These are phyloP conservation scores for Tipula lateralis DNA, from an alignment of 2,888 invertebrate genomes.

Conservation along the genomic window DNA sequence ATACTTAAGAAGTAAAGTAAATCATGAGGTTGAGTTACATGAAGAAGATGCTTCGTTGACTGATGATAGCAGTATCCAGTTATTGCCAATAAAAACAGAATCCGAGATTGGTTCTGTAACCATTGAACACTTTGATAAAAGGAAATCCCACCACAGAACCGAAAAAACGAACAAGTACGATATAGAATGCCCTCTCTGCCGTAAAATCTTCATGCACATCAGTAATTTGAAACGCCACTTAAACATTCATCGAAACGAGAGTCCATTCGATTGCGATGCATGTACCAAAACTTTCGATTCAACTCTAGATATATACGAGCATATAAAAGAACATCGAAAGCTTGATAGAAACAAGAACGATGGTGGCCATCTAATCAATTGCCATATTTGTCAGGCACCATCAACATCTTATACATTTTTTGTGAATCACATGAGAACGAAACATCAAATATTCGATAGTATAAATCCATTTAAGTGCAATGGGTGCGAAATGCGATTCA, in stretches of 20 bases:
- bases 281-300: conserved; percentile 33
- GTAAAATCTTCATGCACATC: conserved; percentile 32
- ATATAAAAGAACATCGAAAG: conserved; percentile 33
- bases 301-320: conserved; percentile 30
- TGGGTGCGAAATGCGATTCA: conserved; percentile 32
- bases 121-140: background rate
- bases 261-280: conserved; percentile 32
- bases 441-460: conserved; percentile 31
- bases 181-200: conserved; percentile 33
- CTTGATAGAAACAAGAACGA: background rate
- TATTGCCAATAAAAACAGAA: conserved; percentile 25
- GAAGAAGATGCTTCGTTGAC: background rate
- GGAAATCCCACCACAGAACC: background rate
- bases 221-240: conserved; percentile 35
- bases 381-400: conserved; percentile 32
- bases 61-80: background rate
- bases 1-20: background rate
- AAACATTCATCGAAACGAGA: conserved; percentile 30
- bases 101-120: background rate
- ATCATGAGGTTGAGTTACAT: background rate
- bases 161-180: too few species aligned
- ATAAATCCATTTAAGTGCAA: conserved; percentile 34
- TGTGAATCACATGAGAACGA: conserved; percentile 33
- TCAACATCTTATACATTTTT: conserved; percentile 32
- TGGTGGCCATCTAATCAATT: conserved; percentile 33